Conservation (phyloP, 2,113 vertebrate genomes). For the Sander lucioperca region DNA sequence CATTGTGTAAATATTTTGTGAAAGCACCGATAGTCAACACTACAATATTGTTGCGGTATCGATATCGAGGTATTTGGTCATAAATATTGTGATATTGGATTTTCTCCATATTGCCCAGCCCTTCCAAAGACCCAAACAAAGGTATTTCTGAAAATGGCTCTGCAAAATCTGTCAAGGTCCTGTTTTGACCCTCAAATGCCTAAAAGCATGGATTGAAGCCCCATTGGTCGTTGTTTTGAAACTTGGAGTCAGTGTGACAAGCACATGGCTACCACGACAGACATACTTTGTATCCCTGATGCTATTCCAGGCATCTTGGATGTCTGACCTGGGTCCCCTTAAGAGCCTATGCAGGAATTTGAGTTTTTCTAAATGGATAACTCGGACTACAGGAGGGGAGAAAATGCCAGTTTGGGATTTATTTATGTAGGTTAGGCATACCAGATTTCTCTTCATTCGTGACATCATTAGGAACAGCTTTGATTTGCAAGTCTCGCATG, state of each 20-base stretch:
- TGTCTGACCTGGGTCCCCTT: constrained; percentile 58
- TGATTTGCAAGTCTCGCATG: constrained; percentile 28
- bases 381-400: constrained; percentile 39
- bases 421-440: constrained; percentile 62
- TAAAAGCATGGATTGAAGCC: constrained; percentile 12
- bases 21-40: no score
- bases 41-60: no score
- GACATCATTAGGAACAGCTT: constrained; percentile 36
- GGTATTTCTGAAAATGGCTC: constrained; percentile 24
- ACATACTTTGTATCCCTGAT: constrained; percentile 63
- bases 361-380: constrained; percentile 66
- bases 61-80: no score
- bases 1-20: no score
- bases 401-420: constrained; percentile 36
- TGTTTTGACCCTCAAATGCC: neutral
- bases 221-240: constrained; percentile 74
- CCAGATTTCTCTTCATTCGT: constrained; percentile 41
- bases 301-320: constrained; percentile 74
- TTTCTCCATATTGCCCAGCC: no score
- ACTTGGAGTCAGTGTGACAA: constrained; percentile 52
- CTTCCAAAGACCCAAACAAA: constrained; percentile 34
- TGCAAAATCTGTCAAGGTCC: constrained; percentile 7
- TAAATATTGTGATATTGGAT: no score
- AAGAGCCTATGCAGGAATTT: constrained; percentile 45
- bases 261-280: constrained; percentile 80